phyloP scores from a whole-genome alignment of 2,888 invertebrate genomes.

The Limenitis camilla region DNA sequence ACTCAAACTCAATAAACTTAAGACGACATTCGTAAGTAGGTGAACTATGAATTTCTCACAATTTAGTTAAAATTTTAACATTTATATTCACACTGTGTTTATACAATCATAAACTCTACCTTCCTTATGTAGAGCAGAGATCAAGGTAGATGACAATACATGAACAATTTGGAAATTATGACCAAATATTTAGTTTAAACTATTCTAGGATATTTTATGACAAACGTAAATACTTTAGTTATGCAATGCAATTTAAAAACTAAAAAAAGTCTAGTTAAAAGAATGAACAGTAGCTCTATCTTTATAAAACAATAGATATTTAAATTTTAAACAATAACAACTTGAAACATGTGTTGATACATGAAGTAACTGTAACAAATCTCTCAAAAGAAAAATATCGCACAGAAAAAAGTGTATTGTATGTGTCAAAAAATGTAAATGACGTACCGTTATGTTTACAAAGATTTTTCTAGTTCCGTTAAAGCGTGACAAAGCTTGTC shows the following conservation, averaged over 20 bases:
- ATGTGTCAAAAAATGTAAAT: conserved; percentile 60
- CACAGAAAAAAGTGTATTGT: conserved; percentile 38
- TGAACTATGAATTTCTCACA: too few relatives aligned
- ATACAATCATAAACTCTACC: too few relatives aligned
- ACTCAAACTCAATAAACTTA: too few relatives aligned
- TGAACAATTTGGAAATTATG: too few relatives aligned
- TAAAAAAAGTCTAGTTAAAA: not conserved
- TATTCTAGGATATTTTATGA: too few relatives aligned
- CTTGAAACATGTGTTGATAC: conserved; percentile 25
- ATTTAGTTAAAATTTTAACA: too few relatives aligned
- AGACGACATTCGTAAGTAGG: too few relatives aligned
- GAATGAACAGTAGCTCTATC: conserved; percentile 20
- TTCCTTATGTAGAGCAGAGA: too few relatives aligned
- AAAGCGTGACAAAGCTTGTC: conserved; percentile 45
- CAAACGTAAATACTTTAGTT: not conserved
- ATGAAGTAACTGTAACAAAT: conserved; percentile 25
- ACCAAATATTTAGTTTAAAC: too few relatives aligned
- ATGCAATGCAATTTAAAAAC: not conserved
- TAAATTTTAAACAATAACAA: conserved; percentile 21
- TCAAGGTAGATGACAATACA: too few relatives aligned
- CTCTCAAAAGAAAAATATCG: conserved; percentile 19
- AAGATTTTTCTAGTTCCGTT: conserved; percentile 54
- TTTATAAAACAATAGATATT: conserved; percentile 23
- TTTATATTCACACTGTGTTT: too few relatives aligned
- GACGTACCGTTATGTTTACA: conserved; percentile 62